phyloP scores from a whole-genome alignment of 2,113 vertebrate genomes.

The Thamnophis sirtalis region DNA sequence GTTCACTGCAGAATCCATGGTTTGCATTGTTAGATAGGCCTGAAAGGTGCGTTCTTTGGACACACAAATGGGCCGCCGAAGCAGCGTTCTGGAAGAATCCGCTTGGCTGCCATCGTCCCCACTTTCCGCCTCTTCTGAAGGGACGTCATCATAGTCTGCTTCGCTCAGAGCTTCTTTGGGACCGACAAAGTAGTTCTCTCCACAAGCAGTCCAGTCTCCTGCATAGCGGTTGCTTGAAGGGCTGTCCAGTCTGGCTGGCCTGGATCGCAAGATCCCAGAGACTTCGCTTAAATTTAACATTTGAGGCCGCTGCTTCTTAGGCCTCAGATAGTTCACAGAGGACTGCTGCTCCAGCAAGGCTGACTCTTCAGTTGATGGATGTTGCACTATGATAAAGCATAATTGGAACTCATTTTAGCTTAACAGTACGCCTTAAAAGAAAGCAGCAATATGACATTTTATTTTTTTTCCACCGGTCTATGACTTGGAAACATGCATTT shows the following conservation, averaged over 20 bases:
- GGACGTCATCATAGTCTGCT: conserved; percentile 85
- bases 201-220: conserved; percentile 93
- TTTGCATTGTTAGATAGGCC: conserved; percentile 85
- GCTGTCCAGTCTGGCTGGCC: conserved; percentile 85
- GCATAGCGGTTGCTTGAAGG: conserved; percentile 94
- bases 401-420: conserved; percentile 35
- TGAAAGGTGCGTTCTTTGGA: conserved; percentile 76
- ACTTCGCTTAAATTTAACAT: conserved; percentile 84
- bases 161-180: conserved; percentile 67
- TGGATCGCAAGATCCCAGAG: conserved; percentile 78
- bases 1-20: conserved; percentile 77
- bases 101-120: conserved; percentile 62
- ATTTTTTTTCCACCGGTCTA: neutral
- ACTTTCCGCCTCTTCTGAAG: conserved; percentile 73
- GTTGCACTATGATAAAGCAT: conserved; percentile 73
- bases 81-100: conserved; percentile 48
- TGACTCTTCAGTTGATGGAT: conserved; percentile 64
- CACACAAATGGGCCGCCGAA: conserved; percentile 27
- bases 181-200: conserved; percentile 78
- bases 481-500: conserved; percentile 54
- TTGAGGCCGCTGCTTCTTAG: conserved; percentile 86
- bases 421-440: conserved; percentile 3
- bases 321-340: conserved; percentile 72
- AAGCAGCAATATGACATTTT: neutral
- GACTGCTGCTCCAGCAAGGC: conserved; percentile 49